Evolutionary conservation across 2,888 invertebrate species (phyloP), one percentile per base, ranked within the genome.

Genomic region (Napeogenes sylphis): DNA sequence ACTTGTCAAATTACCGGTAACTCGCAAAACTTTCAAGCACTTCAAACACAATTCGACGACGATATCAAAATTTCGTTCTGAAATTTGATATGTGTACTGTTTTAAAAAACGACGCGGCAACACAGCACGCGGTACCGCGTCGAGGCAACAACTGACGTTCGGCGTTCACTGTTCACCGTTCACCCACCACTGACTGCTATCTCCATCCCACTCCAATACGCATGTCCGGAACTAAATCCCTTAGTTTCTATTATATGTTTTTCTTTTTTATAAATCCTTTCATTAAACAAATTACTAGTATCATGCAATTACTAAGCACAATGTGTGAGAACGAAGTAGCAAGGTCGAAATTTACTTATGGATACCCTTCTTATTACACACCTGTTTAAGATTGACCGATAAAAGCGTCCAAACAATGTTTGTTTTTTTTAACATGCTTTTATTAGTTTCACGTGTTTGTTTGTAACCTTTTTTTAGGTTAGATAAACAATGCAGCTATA

Each of bases 61-160:
- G 70, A 87, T 88, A 90, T 87, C 89, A 87, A 90, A 89, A 85
- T 90, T 90, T 86, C 83, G 77, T 84, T 84, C 83, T 84, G 85
- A 90, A 90, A 90, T 87, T 87, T 83, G 89, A 90, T 89, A 90
- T 86, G 90, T 90, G 90, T 84, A 82, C 83, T 76, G 75, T 72
- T 69, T 71, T 63, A 61, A 62, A 67, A 72, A 67, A 68, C 71
- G 72, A 69, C 69, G 66, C 71, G 65, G 61, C 65, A 68, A 78
- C 75, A 73, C 78, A 69, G 77, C 89, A 76, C 79, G 71, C 84
- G 73, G 74, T 80, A 73, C 83, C 82, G 75, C 83, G 82, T 80
- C 79, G 86, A 83, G 79, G 78, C 79, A 56, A 75, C 84, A 76
- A 90, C 90, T 90, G 87, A 79, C 85, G 84, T 78, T 74, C 72